Evolutionary conservation across 2,797 vertebrate genomes (phyloP).

Genomic region (Pelodytes ibericus): DNA sequence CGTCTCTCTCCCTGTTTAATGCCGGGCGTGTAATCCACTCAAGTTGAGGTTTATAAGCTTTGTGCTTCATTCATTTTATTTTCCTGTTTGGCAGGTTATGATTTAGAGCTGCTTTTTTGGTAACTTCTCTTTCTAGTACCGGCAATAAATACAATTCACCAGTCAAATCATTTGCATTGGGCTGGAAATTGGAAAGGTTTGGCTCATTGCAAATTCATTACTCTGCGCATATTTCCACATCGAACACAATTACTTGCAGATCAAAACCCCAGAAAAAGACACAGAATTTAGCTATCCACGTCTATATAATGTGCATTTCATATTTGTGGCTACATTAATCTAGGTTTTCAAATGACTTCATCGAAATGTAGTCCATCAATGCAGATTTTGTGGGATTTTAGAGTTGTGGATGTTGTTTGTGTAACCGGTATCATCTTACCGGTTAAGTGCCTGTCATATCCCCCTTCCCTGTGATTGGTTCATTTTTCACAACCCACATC

Average conservation of each 20-base stretch:
- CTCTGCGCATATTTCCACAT: not conserved
- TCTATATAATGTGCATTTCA: not conserved
- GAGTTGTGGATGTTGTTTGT: no score
- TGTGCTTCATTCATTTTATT: conserved; percentile 14
- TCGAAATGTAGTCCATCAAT: no score
- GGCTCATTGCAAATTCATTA: conserved; percentile 7
- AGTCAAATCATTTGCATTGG: conserved; percentile 9
- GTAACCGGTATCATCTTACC: no score
- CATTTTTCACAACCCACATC: no score
- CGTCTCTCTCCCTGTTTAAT: not conserved
- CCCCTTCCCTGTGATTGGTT: no score
- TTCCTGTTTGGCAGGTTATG: conserved; percentile 21
- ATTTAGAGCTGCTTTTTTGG: conserved; percentile 7
- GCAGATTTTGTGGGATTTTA: no score
- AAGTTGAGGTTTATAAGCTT: conserved; percentile 20
- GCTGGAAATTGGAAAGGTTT: conserved; percentile 3
- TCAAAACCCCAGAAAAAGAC: conserved; percentile 1
- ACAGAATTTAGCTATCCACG: not conserved
- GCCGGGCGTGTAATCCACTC: not conserved
- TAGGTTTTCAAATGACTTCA: no score
- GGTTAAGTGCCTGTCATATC: no score
- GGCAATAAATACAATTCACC: conserved; percentile 34
- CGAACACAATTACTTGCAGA: not conserved
- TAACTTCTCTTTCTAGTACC: conserved; percentile 12
- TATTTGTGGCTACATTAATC: not conserved